A percentile compares a stretch with the other conserved stretches of the same genome.
Evolutionary conservation across 1,140 invertebrate species (phyloP).

Genomic region (Tetramorium simillimum): DNA sequence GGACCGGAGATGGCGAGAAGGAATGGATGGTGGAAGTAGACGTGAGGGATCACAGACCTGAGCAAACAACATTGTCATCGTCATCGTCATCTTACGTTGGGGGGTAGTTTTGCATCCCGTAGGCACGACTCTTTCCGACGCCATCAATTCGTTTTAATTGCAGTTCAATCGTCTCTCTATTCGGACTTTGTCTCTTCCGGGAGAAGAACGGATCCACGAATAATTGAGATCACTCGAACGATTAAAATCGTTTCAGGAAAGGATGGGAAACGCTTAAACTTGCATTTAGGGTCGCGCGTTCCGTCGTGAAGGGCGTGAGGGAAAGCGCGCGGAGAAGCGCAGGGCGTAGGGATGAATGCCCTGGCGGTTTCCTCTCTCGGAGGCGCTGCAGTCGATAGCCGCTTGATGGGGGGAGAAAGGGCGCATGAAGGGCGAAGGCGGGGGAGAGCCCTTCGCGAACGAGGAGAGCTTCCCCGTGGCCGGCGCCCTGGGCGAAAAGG

Average conservation of each 20-base stretch:
- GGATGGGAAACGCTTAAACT: not conserved
- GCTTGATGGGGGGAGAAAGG: conserved; percentile 51
- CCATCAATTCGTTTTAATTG: conserved; percentile 9
- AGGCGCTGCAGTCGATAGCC: conserved; percentile 58
- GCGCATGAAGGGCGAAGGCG: conserved; percentile 48
- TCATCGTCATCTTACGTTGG: not conserved
- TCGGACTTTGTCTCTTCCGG: not conserved
- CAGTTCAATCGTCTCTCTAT: conserved; percentile 1
- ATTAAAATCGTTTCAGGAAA: not conserved
- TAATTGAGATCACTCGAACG: not conserved
- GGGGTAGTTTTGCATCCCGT: not conserved
- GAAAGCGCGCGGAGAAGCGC: conserved; percentile 50
- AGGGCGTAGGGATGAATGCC: conserved; percentile 54
- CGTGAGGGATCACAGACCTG: conserved; percentile 1
- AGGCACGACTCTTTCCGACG: not conserved
- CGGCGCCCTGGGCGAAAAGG: conserved; percentile 42
- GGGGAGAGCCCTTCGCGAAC: conserved; percentile 2
- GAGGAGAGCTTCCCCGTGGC: conserved; percentile 30
- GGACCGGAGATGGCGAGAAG: conserved; percentile 17
- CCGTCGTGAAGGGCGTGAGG: conserved; percentile 59
- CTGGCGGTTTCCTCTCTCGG: conserved; percentile 48
- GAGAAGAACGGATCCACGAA: not conserved
- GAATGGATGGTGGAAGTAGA: not conserved
- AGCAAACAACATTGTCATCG: not conserved
- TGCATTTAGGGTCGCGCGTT: conserved; percentile 2